These are phyloP conservation scores for Dynastes hyllus DNA, from an alignment of 2,888 invertebrate species.

Conservation along the genomic window DNA sequence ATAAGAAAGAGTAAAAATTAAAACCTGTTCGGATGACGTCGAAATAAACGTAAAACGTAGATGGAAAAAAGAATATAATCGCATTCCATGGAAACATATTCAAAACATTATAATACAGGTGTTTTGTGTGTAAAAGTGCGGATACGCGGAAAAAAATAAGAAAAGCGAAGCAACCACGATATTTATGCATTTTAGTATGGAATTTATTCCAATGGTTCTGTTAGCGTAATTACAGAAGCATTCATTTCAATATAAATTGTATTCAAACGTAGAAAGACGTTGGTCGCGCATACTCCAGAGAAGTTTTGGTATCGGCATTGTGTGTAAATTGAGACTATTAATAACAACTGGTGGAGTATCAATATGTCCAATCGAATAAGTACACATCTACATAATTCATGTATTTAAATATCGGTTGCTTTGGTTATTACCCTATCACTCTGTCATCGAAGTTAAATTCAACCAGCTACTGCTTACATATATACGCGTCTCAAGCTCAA, in stretches of 20 bases:
- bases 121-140: constrained; percentile 41
- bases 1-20: constrained; percentile 24
- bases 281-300: constrained; percentile 56
- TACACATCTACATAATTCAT: constrained; percentile 72
- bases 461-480: constrained; percentile 35
- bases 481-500: background rate
- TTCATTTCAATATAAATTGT: constrained; percentile 70
- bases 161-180: constrained; percentile 15
- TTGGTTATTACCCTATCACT: constrained; percentile 71
- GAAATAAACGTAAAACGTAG: constrained; percentile 22
- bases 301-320: constrained; percentile 66
- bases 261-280: constrained; percentile 65
- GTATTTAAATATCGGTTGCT: constrained; percentile 70
- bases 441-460: constrained; percentile 64
- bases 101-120: constrained; percentile 41
- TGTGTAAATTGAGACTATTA: constrained; percentile 72
- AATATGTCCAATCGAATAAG: constrained; percentile 72
- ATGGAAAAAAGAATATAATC: constrained; percentile 29
- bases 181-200: constrained; percentile 47
- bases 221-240: constrained; percentile 66
- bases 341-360: constrained; percentile 70
- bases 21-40: constrained; percentile 31
- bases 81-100: constrained; percentile 33
- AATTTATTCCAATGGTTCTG: constrained; percentile 54
- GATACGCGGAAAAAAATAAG: constrained; percentile 6